Percentiles rank a stretch among this genome's conserved stretches.
These are phyloP conservation scores for Recurvirostra avosetta DNA, from an alignment of 2,113 vertebrate genomes.

Conservation along the genomic window DNA sequence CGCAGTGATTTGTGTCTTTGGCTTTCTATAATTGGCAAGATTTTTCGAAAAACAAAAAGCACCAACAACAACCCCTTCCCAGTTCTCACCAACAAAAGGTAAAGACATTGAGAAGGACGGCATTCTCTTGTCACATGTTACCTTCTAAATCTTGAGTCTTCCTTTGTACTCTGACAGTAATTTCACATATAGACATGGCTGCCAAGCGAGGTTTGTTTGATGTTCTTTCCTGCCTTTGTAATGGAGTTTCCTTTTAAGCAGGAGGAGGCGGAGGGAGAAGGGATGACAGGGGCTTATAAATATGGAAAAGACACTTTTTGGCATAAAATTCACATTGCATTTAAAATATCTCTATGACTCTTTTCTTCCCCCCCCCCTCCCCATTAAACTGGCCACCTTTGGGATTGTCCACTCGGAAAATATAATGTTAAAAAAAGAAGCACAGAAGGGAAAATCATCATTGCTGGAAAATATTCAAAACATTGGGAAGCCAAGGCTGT, in stretches of 20 bases:
- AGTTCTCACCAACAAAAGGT: slow-evolving; percentile 53
- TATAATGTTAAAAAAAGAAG: slow-evolving; percentile 7
- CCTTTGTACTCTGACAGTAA: slow-evolving; percentile 79
- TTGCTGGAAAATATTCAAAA: slow-evolving; percentile 36
- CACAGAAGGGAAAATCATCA: background rate
- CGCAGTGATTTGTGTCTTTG: background rate
- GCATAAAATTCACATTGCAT: background rate
- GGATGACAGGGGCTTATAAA: slow-evolving; percentile 65
- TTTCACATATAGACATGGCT: slow-evolving; percentile 60
- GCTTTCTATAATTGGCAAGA: slow-evolving; percentile 25
- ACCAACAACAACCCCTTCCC: background rate
- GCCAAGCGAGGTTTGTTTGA: slow-evolving; percentile 75
- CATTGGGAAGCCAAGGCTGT: background rate
- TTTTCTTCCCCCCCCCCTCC: background rate
- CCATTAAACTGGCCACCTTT: background rate
- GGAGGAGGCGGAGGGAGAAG: slow-evolving; percentile 49
- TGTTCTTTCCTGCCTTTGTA: slow-evolving; percentile 84
- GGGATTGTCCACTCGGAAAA: slow-evolving; percentile 48
- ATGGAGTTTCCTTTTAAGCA: slow-evolving; percentile 73
- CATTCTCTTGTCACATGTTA: background rate
- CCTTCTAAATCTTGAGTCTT: slow-evolving; percentile 68
- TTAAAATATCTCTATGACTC: slow-evolving; percentile 1
- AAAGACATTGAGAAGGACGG: slow-evolving; percentile 38
- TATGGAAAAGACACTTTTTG: slow-evolving; percentile 67
- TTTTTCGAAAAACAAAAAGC: background rate